These are phyloP conservation scores for Leuctra nigra DNA, from an alignment of 2,888 invertebrate genomes.

Conservation along the genomic window DNA sequence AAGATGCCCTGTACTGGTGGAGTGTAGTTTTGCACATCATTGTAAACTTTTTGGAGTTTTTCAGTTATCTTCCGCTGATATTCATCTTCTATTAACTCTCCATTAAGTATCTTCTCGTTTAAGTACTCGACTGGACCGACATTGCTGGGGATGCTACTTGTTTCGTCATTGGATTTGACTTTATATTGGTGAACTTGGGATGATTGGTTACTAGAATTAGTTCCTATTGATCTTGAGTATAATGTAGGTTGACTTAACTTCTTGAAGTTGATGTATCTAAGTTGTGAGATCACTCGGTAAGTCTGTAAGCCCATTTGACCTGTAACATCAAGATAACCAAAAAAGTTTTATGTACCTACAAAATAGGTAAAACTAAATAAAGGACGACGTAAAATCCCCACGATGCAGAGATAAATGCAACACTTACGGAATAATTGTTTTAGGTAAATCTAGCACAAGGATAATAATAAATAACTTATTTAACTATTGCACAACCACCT, in stretches of 20 bases:
- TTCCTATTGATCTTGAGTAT: background rate
- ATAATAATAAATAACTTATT: no score
- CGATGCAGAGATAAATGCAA: no score
- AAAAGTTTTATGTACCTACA: no score
- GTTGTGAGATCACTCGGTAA: conserved; percentile 1
- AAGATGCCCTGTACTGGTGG: conserved; percentile 45
- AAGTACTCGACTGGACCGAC: conserved; percentile 19
- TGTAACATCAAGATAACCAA: background rate
- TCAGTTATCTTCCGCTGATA: conserved; percentile 65
- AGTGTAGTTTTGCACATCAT: conserved; percentile 53
- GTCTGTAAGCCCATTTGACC: conserved; percentile 10
- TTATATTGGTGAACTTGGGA: background rate
- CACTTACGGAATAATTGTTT: no score
- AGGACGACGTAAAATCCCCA: no score
- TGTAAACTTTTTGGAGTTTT: conserved; percentile 61
- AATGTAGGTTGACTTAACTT: background rate
- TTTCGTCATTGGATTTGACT: conserved; percentile 6
- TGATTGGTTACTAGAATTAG: background rate
- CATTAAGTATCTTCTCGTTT: conserved; percentile 30
- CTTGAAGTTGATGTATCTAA: background rate
- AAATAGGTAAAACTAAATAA: no score
- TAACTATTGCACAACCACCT: no score
- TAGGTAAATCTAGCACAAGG: no score
- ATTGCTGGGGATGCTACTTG: no score
- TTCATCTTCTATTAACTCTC: conserved; percentile 50